Evolutionary conservation across 1,140 invertebrate genomes (phyloP), one percentile per base, ranked within the genome.

Genomic region (Parasteatoda tepidariorum): DNA sequence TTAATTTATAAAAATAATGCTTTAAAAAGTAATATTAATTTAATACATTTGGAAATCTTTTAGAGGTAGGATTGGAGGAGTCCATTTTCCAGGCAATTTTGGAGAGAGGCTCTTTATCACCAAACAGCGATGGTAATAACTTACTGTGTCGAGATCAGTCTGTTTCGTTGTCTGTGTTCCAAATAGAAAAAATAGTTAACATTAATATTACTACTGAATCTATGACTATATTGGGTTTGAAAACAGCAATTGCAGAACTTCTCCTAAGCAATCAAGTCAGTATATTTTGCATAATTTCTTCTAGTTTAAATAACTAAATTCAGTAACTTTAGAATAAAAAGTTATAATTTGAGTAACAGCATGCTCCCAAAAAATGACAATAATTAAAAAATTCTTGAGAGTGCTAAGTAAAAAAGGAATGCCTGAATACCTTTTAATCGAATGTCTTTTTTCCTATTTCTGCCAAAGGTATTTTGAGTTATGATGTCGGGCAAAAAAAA

Each of bases 181-280:
- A 48, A 13, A 26, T 30, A 22, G 34, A 0, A 0, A 34, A 55
- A 24, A 24, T 11, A 31, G 55, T 34, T 13, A 18, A 9, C 4
- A 66, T 78, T 4, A 66, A 38, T 18, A 4, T 78, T 9, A n/a
- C 18, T 15, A 11, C 74, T 48, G 55, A 78, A 30, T 64, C 24
- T 6, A 34, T 78, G 9, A 18, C 1, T 24, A 15, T 78, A 4
- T n/a, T 26, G 3, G 74, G 74, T 62, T 48, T 66, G 33, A 62
- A 61, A 48, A 78, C 66, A 38, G 74, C 74, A 18, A 55, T 66
- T 9, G 24, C 61, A 28, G 74, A 78, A 48, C 13, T 54, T 31
- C 38, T 78, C 28, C 31, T 78, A 30, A 22, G 34, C 18, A 59
- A 64, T 31, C 74, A 78, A 61, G 74, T 78, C 18, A 59, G 7